Conservation (phyloP, 2,113 vertebrate genomes). For the Vulpes lagopus region DNA sequence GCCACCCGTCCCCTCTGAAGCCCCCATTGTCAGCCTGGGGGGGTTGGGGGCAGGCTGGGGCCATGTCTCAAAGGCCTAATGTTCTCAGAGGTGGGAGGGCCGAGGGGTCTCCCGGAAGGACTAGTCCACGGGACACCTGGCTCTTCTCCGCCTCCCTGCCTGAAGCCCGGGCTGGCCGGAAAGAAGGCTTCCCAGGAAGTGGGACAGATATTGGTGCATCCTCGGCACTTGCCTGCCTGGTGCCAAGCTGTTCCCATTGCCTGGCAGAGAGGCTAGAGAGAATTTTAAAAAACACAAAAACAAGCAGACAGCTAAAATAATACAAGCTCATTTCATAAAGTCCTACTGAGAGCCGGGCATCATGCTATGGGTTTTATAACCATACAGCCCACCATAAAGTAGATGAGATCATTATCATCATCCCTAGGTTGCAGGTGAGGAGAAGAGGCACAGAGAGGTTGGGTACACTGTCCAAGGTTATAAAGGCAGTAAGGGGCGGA, state of each 20-base stretch:
- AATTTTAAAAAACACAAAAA: neutral
- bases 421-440: neutral
- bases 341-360: neutral
- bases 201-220: neutral
- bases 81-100: conserved; percentile 69
- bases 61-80: conserved; percentile 69
- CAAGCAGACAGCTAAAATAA: neutral
- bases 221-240: neutral
- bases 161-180: neutral
- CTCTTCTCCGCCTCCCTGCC: neutral
- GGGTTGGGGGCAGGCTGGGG: neutral
- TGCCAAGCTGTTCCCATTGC: neutral
- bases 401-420: fast-evolving
- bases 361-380: neutral
- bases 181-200: neutral
- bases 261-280: neutral
- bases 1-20: conserved; percentile 70
- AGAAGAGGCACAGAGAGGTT: neutral
- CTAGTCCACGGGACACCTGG: conserved; percentile 28
- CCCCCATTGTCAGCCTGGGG: conserved; percentile 65
- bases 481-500: neutral
- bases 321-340: neutral
- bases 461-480: fast-evolving
- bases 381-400: too few species aligned
- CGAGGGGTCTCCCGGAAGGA: neutral